Conservation (phyloP, 2,888 invertebrate species). For the Drosophila austrosaltans region DNA sequence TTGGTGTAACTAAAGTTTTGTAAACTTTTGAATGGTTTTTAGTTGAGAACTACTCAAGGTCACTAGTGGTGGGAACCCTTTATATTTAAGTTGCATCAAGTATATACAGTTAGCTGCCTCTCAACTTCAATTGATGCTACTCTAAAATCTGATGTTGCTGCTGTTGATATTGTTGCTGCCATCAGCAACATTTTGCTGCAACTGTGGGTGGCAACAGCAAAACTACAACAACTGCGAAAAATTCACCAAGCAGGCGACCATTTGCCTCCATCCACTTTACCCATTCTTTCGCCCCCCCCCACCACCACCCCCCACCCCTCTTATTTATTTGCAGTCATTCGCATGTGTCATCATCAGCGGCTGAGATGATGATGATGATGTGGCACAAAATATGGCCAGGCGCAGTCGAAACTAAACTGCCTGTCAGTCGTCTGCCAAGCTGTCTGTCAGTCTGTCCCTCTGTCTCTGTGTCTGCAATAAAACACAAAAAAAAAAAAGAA, state of each 20-base stretch:
- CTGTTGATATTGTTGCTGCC: conserved; percentile 57
- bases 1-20: background rate
- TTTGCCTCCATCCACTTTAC: background rate
- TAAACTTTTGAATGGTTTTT: background rate
- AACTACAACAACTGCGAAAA: background rate
- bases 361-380: conserved; percentile 57
- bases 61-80: conserved; percentile 24
- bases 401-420: conserved; percentile 66
- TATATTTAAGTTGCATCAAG: conserved; percentile 23
- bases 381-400: conserved; percentile 68
- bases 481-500: conserved; percentile 24
- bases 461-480: conserved; percentile 34
- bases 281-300: conserved; percentile 14
- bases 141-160: conserved; percentile 37
- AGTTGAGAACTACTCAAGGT: conserved; percentile 35
- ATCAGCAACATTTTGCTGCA: conserved; percentile 56
- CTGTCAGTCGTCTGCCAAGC: conserved; percentile 29
- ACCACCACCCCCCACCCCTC: conserved; percentile 25
- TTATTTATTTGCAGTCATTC: conserved; percentile 69
- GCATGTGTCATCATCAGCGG: conserved; percentile 75
- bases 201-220: conserved; percentile 30
- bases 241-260: conserved; percentile 24
- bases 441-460: conserved; percentile 19
- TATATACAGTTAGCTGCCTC: conserved; percentile 15
- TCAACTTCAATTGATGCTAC: conserved; percentile 28